Conservation (phyloP, 2,888 invertebrate species). For the Synanthedon tipuliformis region DNA sequence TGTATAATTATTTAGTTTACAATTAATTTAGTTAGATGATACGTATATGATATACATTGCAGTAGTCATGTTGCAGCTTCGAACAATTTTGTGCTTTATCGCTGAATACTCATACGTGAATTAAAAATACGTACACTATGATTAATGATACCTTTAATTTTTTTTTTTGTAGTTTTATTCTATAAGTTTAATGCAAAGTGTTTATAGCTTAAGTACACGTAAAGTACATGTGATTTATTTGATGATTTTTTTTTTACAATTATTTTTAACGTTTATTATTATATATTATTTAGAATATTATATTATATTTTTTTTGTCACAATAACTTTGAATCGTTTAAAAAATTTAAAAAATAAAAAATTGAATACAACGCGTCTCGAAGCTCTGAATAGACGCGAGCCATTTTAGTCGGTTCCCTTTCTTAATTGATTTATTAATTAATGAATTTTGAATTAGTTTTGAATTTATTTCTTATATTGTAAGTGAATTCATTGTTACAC, state of each 20-base stretch:
- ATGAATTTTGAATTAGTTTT: conserved; percentile 39
- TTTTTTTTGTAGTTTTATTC: conserved; percentile 35
- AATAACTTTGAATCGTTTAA: too few relatives aligned
- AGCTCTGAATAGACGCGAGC: too few relatives aligned
- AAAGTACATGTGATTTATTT: conserved; percentile 66
- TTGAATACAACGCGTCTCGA: too few relatives aligned
- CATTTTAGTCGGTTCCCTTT: not conserved
- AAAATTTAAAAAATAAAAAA: too few relatives aligned
- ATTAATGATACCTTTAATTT: conserved; percentile 45
- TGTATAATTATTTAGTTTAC: conserved; percentile 27
- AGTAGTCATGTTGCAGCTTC: conserved; percentile 65
- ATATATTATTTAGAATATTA: too few relatives aligned
- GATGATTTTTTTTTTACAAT: conserved; percentile 44
- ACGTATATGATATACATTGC: conserved; percentile 27
- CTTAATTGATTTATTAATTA: conserved; percentile 2
- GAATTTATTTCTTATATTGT: conserved; percentile 35
- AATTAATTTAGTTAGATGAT: conserved; percentile 10
- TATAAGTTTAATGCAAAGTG: conserved; percentile 47
- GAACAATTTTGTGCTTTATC: conserved; percentile 67
- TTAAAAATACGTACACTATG: conserved; percentile 35
- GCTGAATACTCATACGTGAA: conserved; percentile 68
- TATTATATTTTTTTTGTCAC: too few relatives aligned
- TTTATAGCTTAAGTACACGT: conserved; percentile 61
- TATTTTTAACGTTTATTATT: conserved; percentile 28
- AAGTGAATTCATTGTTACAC: conserved; percentile 65